Evolutionary conservation across 2,888 invertebrate genomes (phyloP).

Genomic region (Cylloceria caligata): DNA sequence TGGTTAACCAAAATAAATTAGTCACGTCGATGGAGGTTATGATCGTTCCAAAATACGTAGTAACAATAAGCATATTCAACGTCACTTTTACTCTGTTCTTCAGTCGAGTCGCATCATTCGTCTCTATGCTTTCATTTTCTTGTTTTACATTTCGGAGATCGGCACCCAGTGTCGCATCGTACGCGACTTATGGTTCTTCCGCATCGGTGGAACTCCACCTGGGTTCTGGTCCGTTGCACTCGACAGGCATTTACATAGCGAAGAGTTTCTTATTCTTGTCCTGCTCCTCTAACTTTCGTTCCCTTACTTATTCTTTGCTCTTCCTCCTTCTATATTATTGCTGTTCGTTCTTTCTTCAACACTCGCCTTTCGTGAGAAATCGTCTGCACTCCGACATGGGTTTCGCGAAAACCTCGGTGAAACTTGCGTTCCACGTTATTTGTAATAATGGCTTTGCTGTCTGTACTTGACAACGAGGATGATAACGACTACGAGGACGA

Average conservation of each 20-base stretch:
- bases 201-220: no score
- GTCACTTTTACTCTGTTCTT: no score
- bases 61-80: no score
- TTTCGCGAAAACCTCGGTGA: slow-evolving; percentile 18
- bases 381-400: not conserved
- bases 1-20: no score
- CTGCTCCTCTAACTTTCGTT: slow-evolving; percentile 51
- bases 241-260: slow-evolving; percentile 46
- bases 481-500: slow-evolving; percentile 10
- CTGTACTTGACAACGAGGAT: not conserved
- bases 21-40: no score
- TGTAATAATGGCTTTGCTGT: slow-evolving; percentile 23
- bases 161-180: no score
- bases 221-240: slow-evolving; percentile 48
- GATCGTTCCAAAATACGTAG: no score
- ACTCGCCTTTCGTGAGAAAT: slow-evolving; percentile 44
- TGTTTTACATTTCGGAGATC: no score
- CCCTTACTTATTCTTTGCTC: slow-evolving; percentile 28
- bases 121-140: no score
- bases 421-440: slow-evolving; percentile 47
- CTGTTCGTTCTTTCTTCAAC: slow-evolving; percentile 24
- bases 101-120: no score
- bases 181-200: no score
- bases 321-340: slow-evolving; percentile 26
- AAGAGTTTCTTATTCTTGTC: slow-evolving; percentile 37